Evolutionary conservation across 2,888 invertebrate genomes (phyloP).

Genomic region (Cephus pygmeus): DNA sequence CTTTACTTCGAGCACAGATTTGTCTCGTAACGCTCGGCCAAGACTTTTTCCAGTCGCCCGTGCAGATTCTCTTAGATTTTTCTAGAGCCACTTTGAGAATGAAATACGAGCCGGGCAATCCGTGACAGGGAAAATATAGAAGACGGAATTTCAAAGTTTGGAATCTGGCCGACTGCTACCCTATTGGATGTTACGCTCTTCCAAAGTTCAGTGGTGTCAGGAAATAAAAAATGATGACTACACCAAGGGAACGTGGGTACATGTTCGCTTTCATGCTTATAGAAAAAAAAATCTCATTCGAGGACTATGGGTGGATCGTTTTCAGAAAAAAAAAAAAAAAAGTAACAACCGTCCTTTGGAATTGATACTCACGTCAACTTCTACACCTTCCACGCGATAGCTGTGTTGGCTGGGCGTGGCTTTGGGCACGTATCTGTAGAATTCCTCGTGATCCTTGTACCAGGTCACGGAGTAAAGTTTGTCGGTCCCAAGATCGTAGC

Average conservation of each 20-base stretch:
- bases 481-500: conserved; percentile 64
- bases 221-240: not conserved
- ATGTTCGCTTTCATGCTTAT: not conserved
- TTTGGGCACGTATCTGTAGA: conserved; percentile 65
- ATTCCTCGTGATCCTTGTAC: conserved; percentile 69
- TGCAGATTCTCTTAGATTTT: not conserved
- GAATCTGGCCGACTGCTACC: not conserved
- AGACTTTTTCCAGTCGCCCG: conserved; percentile 5
- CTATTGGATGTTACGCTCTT: not conserved
- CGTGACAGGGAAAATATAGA: not conserved
- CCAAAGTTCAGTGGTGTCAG: not conserved
- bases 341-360: not conserved
- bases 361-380: conserved; percentile 61
- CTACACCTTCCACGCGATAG: conserved; percentile 62
- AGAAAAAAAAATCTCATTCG: not conserved
- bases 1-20: conserved; percentile 16
- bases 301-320: not conserved
- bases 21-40: conserved; percentile 18
- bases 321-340: not conserved
- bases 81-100: not conserved
- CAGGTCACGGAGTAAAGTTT: conserved; percentile 67
- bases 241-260: not conserved
- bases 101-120: not conserved
- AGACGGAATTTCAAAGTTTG: not conserved
- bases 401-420: conserved; percentile 58